Conservation (phyloP, 2,888 invertebrate genomes). For the Eupithecia centaureata region DNA sequence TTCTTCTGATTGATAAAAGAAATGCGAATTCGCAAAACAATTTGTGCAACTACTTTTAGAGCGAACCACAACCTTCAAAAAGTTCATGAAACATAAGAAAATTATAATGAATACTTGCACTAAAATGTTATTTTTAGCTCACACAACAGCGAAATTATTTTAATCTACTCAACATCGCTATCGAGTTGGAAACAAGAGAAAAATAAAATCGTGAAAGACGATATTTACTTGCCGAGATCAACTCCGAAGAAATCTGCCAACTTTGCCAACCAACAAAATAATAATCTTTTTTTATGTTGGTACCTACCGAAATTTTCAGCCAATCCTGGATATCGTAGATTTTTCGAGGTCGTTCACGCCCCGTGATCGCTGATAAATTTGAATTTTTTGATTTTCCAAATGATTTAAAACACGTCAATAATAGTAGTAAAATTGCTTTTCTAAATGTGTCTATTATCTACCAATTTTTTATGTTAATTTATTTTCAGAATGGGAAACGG, state of each 20-base stretch:
- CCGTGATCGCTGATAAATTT: background rate
- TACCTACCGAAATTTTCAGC: constrained; percentile 61
- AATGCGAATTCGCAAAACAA: constrained; percentile 75
- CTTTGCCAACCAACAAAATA: constrained; percentile 62
- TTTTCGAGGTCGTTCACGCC: constrained; percentile 54
- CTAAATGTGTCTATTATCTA: background rate
- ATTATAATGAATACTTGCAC: constrained; percentile 64
- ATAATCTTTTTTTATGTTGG: constrained; percentile 61
- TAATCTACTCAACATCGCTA: constrained; percentile 59
- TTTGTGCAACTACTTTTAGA: constrained; percentile 81
- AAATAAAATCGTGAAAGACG: constrained; percentile 75
- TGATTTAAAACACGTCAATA: background rate
- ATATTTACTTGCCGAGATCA: constrained; percentile 76
- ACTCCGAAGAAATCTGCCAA: constrained; percentile 73
- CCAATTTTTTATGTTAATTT: background rate
- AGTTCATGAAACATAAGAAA: constrained; percentile 74
- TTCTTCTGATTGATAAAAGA: constrained; percentile 64
- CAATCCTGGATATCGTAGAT: constrained; percentile 57
- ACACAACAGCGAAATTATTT: constrained; percentile 55
- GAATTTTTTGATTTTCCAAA: background rate
- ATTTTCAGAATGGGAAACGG: background rate
- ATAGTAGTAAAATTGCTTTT: background rate
- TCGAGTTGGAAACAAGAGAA: constrained; percentile 69
- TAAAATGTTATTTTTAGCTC: constrained; percentile 53
- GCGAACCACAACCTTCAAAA: constrained; percentile 76